Percentiles rank a stretch among this genome's conserved stretches.
Conservation (phyloP, 2,113 vertebrate genomes). For the Arvicanthis niloticus region DNA sequence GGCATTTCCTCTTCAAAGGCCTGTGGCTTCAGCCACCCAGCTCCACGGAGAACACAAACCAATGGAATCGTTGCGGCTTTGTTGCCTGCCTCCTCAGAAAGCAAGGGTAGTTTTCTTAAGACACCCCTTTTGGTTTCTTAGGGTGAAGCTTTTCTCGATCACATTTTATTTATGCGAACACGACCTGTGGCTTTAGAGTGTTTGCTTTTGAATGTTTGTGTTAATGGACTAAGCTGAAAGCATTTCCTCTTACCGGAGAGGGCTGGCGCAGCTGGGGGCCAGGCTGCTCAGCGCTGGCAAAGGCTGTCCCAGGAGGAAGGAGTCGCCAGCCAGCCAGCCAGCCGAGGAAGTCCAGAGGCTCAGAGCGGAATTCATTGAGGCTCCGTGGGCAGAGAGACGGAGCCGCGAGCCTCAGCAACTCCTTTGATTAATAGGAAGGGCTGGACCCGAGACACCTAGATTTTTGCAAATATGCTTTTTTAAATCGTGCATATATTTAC, state of each 20-base stretch:
- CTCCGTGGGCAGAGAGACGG: conserved; percentile 12
- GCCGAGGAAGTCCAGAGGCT: conserved; percentile 73
- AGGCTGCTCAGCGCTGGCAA: conserved; percentile 54
- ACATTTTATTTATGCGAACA: conserved; percentile 77
- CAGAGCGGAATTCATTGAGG: conserved; percentile 64
- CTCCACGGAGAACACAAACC: conserved; percentile 67
- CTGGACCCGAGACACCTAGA: conserved; percentile 51
- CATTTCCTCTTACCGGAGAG: conserved; percentile 75
- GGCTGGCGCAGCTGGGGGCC: conserved; percentile 68
- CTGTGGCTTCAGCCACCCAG: conserved; percentile 78
- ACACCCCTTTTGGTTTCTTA: conserved; percentile 75
- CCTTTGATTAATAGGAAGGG: conserved; percentile 66
- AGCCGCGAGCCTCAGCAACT: conserved; percentile 26
- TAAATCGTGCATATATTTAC: conserved; percentile 54
- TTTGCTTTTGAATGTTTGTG: conserved; percentile 84
- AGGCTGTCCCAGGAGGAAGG: conserved; percentile 74
- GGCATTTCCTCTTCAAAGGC: conserved; percentile 84
- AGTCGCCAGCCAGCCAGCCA: conserved; percentile 67
- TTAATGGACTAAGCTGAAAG: conserved; percentile 80
- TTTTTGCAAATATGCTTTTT: conserved; percentile 68
- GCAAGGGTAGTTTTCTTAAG: conserved; percentile 44
- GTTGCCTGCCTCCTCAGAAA: conserved; percentile 75
- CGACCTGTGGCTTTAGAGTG: conserved; percentile 78
- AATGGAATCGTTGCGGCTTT: conserved; percentile 77
- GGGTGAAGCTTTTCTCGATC: conserved; percentile 74